Conservation (phyloP, 2,888 invertebrate genomes). For the Acrobasis suavella region DNA sequence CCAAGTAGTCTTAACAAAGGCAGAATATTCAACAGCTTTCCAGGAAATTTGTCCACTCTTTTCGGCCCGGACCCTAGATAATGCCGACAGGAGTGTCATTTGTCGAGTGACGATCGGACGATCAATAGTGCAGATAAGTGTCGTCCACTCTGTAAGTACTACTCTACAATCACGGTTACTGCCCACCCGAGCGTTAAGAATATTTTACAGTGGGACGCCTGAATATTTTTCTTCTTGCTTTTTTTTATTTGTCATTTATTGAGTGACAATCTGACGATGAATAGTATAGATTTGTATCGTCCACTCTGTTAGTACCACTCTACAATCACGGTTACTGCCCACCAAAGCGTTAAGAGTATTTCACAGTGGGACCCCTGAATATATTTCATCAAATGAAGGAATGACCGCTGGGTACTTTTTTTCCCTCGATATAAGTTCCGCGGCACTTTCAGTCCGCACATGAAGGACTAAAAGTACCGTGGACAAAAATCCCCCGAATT, state of each 20-base stretch:
- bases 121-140: conserved; percentile 30
- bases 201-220: conserved; percentile 1
- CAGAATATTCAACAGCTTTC: not conserved
- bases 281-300: conserved; percentile 15
- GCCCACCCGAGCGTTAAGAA: conserved; percentile 11
- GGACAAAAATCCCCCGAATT: too few relatives aligned
- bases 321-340: conserved; percentile 29
- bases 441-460: too few relatives aligned
- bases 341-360: not conserved
- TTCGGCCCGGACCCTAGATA: conserved; percentile 3
- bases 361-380: conserved; percentile 2
- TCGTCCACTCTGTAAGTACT: conserved; percentile 22
- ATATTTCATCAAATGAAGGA: too few relatives aligned
- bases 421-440: too few relatives aligned
- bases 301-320: conserved; percentile 23
- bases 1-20: not conserved
- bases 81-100: conserved; percentile 24
- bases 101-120: conserved; percentile 25
- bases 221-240: not conserved
- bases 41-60: not conserved
- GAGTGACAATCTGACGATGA: conserved; percentile 26
- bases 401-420: too few relatives aligned
- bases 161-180: conserved; percentile 29
- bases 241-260: conserved; percentile 24
- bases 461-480: too few relatives aligned